phyloP scores from a whole-genome alignment of 2,797 vertebrate genomes.

The Poecilia velifera region DNA sequence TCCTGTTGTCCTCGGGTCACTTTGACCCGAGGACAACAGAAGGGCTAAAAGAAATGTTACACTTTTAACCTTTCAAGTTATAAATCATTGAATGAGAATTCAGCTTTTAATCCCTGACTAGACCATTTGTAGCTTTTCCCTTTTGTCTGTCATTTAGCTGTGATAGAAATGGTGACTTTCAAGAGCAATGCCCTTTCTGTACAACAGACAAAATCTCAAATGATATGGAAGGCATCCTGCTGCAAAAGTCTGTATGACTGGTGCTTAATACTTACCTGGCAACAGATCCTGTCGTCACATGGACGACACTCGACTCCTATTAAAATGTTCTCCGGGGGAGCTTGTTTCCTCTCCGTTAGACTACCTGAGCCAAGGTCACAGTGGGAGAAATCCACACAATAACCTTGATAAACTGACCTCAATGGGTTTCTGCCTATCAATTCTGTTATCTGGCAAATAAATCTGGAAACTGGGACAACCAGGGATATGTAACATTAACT shows the following conservation, averaged over 20 bases:
- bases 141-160: constrained; percentile 1
- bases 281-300: constrained; percentile 82
- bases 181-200: constrained; percentile 12
- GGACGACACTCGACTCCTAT: constrained; percentile 66
- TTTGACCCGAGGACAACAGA: no score
- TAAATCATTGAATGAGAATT: neutral
- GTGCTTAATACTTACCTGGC: constrained; percentile 73
- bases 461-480: neutral
- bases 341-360: constrained; percentile 60
- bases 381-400: constrained; percentile 23
- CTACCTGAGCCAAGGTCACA: constrained; percentile 71
- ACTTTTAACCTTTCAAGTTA: neutral
- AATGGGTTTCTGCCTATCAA: constrained; percentile 26
- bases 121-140: neutral
- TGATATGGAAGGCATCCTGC: constrained; percentile 8
- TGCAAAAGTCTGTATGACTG: constrained; percentile 10
- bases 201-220: constrained; percentile 15
- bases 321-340: constrained; percentile 60
- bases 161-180: constrained; percentile 40
- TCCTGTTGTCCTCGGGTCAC: no score
- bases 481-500: neutral
- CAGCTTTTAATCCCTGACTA: neutral
- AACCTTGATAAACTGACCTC: constrained; percentile 58
- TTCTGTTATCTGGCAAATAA: constrained; percentile 20
- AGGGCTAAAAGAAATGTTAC: neutral